phyloP scores from a whole-genome alignment of 1,140 invertebrate genomes.

The Hycleus cichorii region DNA sequence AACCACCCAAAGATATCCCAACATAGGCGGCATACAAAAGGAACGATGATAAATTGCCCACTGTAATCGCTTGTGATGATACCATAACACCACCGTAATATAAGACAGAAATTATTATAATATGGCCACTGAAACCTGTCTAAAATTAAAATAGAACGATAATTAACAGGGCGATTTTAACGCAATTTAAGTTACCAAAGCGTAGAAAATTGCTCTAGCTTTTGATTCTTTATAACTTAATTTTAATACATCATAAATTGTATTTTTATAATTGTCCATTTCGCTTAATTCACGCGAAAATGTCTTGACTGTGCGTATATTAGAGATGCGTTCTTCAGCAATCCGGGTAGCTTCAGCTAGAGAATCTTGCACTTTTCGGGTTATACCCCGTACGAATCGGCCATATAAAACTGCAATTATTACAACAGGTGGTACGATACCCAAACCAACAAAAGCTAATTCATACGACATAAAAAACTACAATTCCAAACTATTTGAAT shows the following conservation, averaged over 20 bases:
- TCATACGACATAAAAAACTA: constrained; percentile 86
- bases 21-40: constrained; percentile 89
- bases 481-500: constrained; percentile 28
- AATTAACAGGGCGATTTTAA: no score
- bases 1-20: constrained; percentile 76
- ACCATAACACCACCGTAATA: constrained; percentile 92
- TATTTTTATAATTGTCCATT: constrained; percentile 57
- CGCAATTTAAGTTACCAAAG: constrained; percentile 56
- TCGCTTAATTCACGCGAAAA: constrained; percentile 84
- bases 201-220: constrained; percentile 85
- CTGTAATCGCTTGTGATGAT: constrained; percentile 68
- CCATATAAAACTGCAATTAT: constrained; percentile 83
- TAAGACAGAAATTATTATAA: constrained; percentile 83
- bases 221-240: constrained; percentile 83
- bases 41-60: constrained; percentile 87
- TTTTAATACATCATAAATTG: constrained; percentile 66
- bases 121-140: constrained; percentile 90
- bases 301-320: constrained; percentile 89
- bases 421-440: constrained; percentile 83
- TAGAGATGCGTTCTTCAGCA: constrained; percentile 88
- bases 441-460: constrained; percentile 74
- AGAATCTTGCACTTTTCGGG: constrained; percentile 73
- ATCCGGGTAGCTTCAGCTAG: constrained; percentile 69
- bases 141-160: constrained; percentile 39
- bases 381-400: constrained; percentile 78